A percentile compares a stretch with the other conserved stretches of the same genome.
Evolutionary conservation across 2,113 vertebrate species (phyloP).

Genomic region (Chiloscyllium plagiosum): DNA sequence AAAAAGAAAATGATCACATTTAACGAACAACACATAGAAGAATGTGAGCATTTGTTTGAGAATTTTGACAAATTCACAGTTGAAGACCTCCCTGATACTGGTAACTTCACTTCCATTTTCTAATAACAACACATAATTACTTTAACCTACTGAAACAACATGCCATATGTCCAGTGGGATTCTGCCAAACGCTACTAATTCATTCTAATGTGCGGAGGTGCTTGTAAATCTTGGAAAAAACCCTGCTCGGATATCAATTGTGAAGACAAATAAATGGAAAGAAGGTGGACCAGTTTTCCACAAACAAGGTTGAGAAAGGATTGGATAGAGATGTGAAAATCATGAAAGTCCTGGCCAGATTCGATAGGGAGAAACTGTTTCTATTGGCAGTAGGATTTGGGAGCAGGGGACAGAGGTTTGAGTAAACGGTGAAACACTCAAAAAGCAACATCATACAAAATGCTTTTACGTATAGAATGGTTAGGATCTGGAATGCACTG

Average conservation of each 20-base stretch:
- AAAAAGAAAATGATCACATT: not conserved
- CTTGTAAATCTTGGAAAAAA: not conserved
- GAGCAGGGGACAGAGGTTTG: not conserved
- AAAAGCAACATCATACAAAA: not conserved
- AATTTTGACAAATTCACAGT: not conserved
- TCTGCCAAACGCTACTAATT: not conserved
- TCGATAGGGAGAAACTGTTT: not conserved
- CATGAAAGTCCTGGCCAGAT: not conserved
- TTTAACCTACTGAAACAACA: not conserved
- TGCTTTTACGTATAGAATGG: not conserved
- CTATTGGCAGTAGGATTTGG: not conserved
- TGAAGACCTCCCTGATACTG: not conserved
- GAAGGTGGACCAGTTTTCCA: not conserved
- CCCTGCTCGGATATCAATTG: not conserved
- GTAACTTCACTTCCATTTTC: not conserved
- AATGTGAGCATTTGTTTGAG: not conserved
- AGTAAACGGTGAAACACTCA: too few relatives aligned
- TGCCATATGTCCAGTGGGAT: conserved; percentile 19
- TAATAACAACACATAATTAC: not conserved
- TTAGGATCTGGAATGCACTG: not conserved
- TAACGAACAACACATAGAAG: not conserved
- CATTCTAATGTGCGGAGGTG: not conserved
- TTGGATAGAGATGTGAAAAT: not conserved
- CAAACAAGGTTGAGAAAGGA: not conserved
- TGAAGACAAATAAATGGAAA: not conserved